Base-by-base conservation (phyloP, 2,797 vertebrate species). In the Euphonia xanthogaster region DNA sequence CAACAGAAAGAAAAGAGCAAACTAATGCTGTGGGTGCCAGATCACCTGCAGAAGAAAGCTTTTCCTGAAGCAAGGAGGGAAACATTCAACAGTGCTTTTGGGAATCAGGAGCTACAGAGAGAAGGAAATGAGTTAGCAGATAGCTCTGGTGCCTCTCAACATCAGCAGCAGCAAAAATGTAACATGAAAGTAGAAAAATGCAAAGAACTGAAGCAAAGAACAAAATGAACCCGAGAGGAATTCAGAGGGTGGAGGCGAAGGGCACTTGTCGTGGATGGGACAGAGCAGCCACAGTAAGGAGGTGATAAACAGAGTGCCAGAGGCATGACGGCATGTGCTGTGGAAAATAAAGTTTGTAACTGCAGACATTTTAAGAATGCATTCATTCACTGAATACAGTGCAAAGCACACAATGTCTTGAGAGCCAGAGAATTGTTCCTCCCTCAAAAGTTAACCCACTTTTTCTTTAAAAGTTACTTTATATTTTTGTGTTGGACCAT, bases 281-380 rank as follows among this genome's bases (percentile, higher is more conserved):
- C 53, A 71, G 55, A 61, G 57, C 22, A 10, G 75, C 39, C 13
- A 9, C 88, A 89, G 84, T 66, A n/a, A 86, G 68, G 79, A 70
- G 27, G 16, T 24, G 19, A 65, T 72, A 83, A 94, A 85, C 48
- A 62, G 85, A 92, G 87, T 90, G 88, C 66, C 88, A 87, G n/a
- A 50, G 62, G 54, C 78, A 27, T 85, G 90, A 87, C 5, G 10
- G 48, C 77, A 82, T 65, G 55, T 42, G 48, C 90, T 88, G 61
- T 3, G 2, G 74, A 63, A 90, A 96, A 94, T 77, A 85, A 94
- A 74, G 68, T 67, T 85, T 80, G 53, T 51, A 87, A 74, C 90
- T 83, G 66, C 47, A 82, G 72, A 79, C 35, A 27, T 89, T 76
- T 77, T 72, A 85, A 95, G 78, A 95, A 95, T 80, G 75, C 20